These are phyloP conservation scores for Salvelinus namaycush DNA, from an alignment of 2,113 vertebrate species.

Conservation along the genomic window DNA sequence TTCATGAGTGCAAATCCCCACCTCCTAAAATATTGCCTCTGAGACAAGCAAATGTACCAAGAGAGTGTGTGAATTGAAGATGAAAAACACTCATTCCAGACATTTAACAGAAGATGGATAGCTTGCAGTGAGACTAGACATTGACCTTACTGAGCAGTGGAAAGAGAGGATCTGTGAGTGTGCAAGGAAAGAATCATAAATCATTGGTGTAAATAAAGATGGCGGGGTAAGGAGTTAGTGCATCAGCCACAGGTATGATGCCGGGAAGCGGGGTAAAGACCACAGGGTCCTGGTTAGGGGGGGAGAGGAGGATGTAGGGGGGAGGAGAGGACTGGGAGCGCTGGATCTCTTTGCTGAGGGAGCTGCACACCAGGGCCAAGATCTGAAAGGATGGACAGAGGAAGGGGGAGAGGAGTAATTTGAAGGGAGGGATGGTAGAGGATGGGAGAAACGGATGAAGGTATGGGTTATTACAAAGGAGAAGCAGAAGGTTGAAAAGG, in stretches of 20 bases:
- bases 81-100: not conserved
- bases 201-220: too few species aligned
- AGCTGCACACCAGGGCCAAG: conserved; percentile 56
- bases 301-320: conserved; percentile 55
- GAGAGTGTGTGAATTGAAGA: not conserved
- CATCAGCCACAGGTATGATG: conserved; percentile 24
- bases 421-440: not conserved
- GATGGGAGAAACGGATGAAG: not conserved
- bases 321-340: conserved; percentile 27
- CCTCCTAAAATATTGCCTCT: too few species aligned
- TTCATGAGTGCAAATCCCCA: too few species aligned
- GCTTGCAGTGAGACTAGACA: too few species aligned
- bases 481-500: not conserved
- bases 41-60: too few species aligned
- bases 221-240: conserved; percentile 11
- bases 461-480: conserved; percentile 19
- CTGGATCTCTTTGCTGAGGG: conserved; percentile 25
- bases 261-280: conserved; percentile 52
- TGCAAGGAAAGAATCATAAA: too few species aligned
- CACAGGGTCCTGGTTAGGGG: conserved; percentile 34
- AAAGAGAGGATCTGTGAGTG: too few species aligned
- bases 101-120: too few species aligned
- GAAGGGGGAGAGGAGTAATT: not conserved
- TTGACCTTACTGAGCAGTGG: too few species aligned
- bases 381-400: conserved; percentile 37